These are phyloP conservation scores for Cataglyphis rosenhaueri DNA, from an alignment of 2,888 invertebrate genomes.

Conservation along the genomic window DNA sequence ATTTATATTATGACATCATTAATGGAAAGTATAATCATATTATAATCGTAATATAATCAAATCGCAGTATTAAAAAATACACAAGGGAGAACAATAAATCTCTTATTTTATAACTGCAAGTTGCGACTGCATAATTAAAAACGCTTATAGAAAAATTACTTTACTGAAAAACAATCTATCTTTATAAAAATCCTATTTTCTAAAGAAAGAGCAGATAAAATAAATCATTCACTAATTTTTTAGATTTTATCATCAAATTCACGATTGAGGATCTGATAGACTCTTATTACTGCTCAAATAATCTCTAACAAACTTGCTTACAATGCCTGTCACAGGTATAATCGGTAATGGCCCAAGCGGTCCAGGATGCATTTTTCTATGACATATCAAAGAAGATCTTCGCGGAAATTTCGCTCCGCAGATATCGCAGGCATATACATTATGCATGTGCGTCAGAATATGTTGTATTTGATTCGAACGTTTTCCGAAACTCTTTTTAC, in stretches of 20 bases:
- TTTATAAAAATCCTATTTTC: constrained; percentile 6
- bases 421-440: constrained; percentile 69
- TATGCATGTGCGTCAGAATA: constrained; percentile 67
- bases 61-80: background rate
- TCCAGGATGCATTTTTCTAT: constrained; percentile 71
- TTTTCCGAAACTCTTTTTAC: constrained; percentile 70
- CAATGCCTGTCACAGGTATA: constrained; percentile 80
- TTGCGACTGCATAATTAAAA: background rate
- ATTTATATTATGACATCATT: constrained; percentile 11
- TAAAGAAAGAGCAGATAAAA: constrained; percentile 6
- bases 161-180: background rate
- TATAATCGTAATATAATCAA: background rate
- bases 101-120: constrained; percentile 28
- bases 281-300: constrained; percentile 27
- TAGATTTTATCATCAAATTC: background rate
- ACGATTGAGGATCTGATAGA: constrained; percentile 12
- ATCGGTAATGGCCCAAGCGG: constrained; percentile 64
- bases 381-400: constrained; percentile 67
- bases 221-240: background rate
- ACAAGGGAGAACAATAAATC: constrained; percentile 5
- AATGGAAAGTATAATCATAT: constrained; percentile 15
- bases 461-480: constrained; percentile 68
- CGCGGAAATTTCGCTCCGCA: constrained; percentile 73
- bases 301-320: constrained; percentile 75
- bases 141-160: constrained; percentile 19